Evolutionary conservation across 2,888 invertebrate genomes (phyloP).

Genomic region (Pseudeuparius sepicola): DNA sequence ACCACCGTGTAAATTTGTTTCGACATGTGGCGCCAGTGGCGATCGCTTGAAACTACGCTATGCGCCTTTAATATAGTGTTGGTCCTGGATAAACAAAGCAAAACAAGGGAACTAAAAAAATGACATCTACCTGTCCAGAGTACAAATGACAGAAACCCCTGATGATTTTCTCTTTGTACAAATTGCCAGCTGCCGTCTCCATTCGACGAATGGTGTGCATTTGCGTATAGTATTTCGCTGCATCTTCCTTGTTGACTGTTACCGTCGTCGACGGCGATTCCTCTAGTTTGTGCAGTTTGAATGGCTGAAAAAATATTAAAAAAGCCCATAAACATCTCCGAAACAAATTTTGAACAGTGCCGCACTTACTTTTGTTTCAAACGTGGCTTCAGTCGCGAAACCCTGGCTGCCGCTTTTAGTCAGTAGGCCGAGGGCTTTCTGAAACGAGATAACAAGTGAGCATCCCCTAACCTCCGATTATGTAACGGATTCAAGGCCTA

Average conservation of each 20-base stretch:
- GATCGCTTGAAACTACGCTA: too few species aligned
- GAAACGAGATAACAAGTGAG: constrained; percentile 19
- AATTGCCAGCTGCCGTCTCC: constrained; percentile 88
- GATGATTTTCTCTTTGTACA: constrained; percentile 95
- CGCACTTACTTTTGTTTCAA: constrained; percentile 47
- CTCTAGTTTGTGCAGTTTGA: constrained; percentile 82
- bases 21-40: too few species aligned
- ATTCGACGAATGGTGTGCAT: constrained; percentile 83
- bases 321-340: background rate
- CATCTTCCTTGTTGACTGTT: constrained; percentile 73
- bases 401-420: constrained; percentile 38
- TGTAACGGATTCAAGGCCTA: too few species aligned
- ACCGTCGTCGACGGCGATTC: constrained; percentile 68
- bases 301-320: constrained; percentile 52
- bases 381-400: constrained; percentile 52
- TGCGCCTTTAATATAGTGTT: too few species aligned
- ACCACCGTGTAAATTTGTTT: too few species aligned
- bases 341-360: constrained; percentile 5
- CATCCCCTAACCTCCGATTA: too few species aligned
- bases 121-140: constrained; percentile 79
- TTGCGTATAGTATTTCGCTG: constrained; percentile 64
- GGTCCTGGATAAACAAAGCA: too few species aligned
- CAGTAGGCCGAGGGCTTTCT: constrained; percentile 34
- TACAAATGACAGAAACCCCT: constrained; percentile 98
- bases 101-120: too few species aligned